A percentile compares a stretch with the other conserved stretches of the same genome.
Conservation (phyloP, 1,140 invertebrate species). For the Zaprionus nigranus region DNA sequence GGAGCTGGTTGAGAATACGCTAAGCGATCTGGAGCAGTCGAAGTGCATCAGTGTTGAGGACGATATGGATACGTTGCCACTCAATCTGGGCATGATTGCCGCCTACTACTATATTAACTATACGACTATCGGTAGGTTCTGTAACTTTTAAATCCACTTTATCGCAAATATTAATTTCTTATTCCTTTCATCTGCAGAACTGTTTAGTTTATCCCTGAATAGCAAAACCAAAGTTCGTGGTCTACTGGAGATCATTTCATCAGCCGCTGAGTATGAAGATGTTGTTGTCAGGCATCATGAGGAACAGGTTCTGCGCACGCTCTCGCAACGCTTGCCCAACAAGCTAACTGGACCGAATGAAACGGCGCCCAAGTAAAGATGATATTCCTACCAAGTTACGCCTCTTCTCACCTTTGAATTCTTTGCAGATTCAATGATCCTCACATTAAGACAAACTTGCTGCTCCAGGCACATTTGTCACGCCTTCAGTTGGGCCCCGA, state of each 20-base stretch:
- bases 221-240: constrained; percentile 99
- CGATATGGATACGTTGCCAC: constrained; percentile 97
- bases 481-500: constrained; percentile 97
- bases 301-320: constrained; percentile 93
- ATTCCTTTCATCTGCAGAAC: constrained; percentile 87
- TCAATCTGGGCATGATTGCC: constrained; percentile 99
- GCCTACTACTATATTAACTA: constrained; percentile 99
- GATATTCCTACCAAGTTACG: not conserved
- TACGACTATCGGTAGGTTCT: constrained; percentile 95
- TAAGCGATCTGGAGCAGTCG: constrained; percentile 97
- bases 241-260: constrained; percentile 98
- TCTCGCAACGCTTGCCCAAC: constrained; percentile 92
- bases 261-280: constrained; percentile 97
- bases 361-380: constrained; percentile 86
- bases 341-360: constrained; percentile 88
- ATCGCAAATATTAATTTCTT: not conserved
- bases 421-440: constrained; percentile 95
- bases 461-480: constrained; percentile 98
- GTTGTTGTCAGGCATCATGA: constrained; percentile 98
- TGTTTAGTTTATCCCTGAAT: constrained; percentile 98
- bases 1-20: constrained; percentile 98
- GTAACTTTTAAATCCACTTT: too few species aligned
- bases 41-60: constrained; percentile 99
- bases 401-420: not conserved
- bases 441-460: constrained; percentile 97